phyloP scores from a whole-genome alignment of 2,113 vertebrate species.

The Eupsittula cactorum region DNA sequence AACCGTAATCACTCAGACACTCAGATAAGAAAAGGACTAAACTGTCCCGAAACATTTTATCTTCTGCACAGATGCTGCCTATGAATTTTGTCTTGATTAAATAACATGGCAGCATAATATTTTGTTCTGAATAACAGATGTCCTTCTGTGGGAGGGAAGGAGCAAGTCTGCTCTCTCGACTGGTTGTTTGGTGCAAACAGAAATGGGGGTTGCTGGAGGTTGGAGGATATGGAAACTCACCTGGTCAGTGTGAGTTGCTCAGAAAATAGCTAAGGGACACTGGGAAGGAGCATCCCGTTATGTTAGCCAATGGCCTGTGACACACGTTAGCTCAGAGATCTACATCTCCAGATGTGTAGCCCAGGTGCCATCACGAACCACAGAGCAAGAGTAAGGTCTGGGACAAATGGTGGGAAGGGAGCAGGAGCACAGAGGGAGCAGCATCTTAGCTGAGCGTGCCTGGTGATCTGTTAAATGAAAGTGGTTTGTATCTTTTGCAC shows the following conservation, averaged over 20 bases:
- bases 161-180: not conserved
- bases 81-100: slow-evolving; percentile 62
- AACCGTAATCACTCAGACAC: slow-evolving; percentile 36
- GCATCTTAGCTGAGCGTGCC: not conserved
- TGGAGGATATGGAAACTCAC: not conserved
- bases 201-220: not conserved
- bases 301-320: not conserved
- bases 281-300: not conserved
- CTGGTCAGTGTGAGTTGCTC: not conserved
- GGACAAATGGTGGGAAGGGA: not conserved
- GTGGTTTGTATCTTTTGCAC: not conserved
- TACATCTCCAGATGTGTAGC: rapidly evolving
- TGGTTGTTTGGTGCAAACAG: not conserved
- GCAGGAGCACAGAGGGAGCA: not conserved
- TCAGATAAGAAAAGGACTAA: slow-evolving; percentile 61
- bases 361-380: not conserved
- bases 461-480: not conserved
- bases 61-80: slow-evolving; percentile 58
- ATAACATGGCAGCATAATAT: not conserved
- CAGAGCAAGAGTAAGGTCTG: not conserved
- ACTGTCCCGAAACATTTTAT: slow-evolving; percentile 58
- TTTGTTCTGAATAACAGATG: slow-evolving; percentile 13
- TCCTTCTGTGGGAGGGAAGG: not conserved
- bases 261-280: not conserved
- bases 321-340: not conserved